Evolutionary conservation across 2,888 invertebrate genomes (phyloP), one percentile per base, ranked within the genome.

Genomic region (Nyleta sp.): DNA sequence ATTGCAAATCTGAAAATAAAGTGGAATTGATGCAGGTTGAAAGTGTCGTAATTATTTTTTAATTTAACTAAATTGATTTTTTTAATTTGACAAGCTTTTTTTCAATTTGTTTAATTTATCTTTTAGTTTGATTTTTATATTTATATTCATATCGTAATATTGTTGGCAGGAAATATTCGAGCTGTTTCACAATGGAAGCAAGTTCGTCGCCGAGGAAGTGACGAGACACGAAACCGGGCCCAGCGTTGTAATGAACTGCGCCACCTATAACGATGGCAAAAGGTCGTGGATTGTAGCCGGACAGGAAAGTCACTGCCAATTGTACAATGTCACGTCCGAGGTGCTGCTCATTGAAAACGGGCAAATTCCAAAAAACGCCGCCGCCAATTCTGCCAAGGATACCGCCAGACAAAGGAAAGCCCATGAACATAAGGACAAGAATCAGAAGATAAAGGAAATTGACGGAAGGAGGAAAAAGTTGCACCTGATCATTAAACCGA

Each of bases 171-270:
- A 98, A 94, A 96, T 98, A 87, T 98, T 96, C 91, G 98, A 98
- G 91, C 91, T 98, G 60, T 95, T 95, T 68, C 95, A 96, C 88
- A 95, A 97, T 91, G 97, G 97, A 22, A 93, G 92, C 31, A 94
- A 94, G 82, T 96, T 97, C 88, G 92, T 96, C 67, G 97, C 97
- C 0, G 96, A 97, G 90, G 97, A 97, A 92, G 95, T 98, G 70
- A 94, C 96, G 87, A 93, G 97, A 62, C 95, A 97, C 88, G 97
- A 97, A 91, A 97, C 98, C 1, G 97, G 97, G 1, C 94, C 95
- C 0, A 95, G 95, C 87, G 97, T 97, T 53, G 96, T 98, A 0
- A 98, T 98, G 98, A 98, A 97, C 87, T 96, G 96, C 88, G 94
- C 96, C 0, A 94, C 96, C 4, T 93, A 93, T 75, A 95, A 93